Evolutionary conservation across 2,797 vertebrate species (phyloP).

Genomic region (Fratercula arctica): DNA sequence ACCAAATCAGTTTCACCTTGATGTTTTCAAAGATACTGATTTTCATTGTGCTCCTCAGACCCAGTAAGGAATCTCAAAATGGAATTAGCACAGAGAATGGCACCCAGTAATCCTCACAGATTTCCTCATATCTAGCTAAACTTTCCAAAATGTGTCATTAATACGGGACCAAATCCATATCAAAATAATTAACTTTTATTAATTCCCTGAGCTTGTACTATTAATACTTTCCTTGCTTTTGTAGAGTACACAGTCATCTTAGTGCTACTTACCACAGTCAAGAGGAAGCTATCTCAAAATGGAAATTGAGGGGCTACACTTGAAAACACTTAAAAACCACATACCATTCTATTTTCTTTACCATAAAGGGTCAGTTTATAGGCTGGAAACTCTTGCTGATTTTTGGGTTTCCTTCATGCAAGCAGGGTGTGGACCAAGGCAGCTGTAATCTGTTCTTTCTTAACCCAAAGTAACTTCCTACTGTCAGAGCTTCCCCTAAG

Average conservation of each 20-base stretch:
- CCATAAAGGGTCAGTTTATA: neutral
- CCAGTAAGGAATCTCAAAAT: neutral
- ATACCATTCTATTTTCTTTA: neutral
- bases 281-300: neutral
- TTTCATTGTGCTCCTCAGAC: neutral
- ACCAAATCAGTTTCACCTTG: neutral
- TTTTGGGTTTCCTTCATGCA: neutral
- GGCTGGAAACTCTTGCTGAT: neutral
- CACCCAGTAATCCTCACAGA: neutral
- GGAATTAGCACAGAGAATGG: neutral
- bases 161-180: neutral
- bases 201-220: neutral
- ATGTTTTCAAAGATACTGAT: neutral
- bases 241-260: neutral
- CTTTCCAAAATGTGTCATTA: neutral
- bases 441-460: neutral
- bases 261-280: neutral
- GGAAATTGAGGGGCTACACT: neutral
- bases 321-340: neutral
- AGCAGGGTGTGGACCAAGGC: neutral
- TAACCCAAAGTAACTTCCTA: neutral
- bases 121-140: neutral
- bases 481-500: neutral
- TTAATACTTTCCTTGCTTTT: neutral
- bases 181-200: neutral